These are phyloP conservation scores for Zhuqinia jingwanae DNA, from an alignment of 2,888 invertebrate species.

Conservation along the genomic window DNA sequence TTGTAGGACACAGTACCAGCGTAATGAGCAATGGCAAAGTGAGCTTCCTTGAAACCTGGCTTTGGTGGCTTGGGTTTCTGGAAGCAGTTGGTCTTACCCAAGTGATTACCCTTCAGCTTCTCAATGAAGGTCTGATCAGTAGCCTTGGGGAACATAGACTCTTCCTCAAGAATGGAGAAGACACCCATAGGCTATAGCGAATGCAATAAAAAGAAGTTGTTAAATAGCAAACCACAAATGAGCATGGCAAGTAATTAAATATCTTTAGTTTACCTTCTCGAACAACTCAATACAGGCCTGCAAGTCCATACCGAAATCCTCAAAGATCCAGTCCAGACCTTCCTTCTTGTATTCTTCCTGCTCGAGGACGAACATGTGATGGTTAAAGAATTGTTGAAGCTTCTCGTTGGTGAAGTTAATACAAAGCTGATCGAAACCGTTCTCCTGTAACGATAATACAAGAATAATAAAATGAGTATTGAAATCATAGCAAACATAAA, in stretches of 20 bases:
- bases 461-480: background rate
- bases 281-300: slow-evolving; percentile 97
- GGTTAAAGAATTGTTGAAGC: slow-evolving; percentile 99
- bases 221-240: background rate
- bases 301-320: slow-evolving; percentile 99
- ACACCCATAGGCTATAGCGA: slow-evolving; percentile 72
- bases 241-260: background rate
- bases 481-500: background rate
- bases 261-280: slow-evolving; percentile 89
- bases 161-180: slow-evolving; percentile 76
- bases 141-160: slow-evolving; percentile 76
- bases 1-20: slow-evolving; percentile 74
- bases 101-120: slow-evolving; percentile 72
- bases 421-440: slow-evolving; percentile 98
- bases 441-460: slow-evolving; percentile 85
- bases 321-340: slow-evolving; percentile 95
- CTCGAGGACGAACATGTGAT: slow-evolving; percentile 98
- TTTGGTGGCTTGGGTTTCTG: slow-evolving; percentile 73
- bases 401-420: slow-evolving; percentile 97
- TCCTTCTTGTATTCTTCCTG: slow-evolving; percentile 98
- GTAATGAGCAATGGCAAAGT: slow-evolving; percentile 74
- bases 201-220: background rate
- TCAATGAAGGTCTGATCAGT: slow-evolving; percentile 74
- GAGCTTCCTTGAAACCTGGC: slow-evolving; percentile 71
- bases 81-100: slow-evolving; percentile 74